Evolutionary conservation across 2,797 vertebrate genomes (phyloP), one percentile per base, ranked within the genome.

Genomic region (Basileuterus tristriatus): DNA sequence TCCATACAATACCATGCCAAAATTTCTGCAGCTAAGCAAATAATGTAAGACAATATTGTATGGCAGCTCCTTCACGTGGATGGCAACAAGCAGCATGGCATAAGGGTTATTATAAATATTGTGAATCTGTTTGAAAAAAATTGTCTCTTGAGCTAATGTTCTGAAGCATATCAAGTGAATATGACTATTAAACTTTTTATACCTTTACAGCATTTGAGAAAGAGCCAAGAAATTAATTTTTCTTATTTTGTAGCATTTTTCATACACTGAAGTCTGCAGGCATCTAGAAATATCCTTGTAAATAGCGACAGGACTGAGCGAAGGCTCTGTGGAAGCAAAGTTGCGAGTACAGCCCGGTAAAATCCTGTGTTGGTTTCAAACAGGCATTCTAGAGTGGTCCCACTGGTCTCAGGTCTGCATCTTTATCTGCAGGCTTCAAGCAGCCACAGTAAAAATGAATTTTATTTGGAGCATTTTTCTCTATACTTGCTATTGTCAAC

Each of bases 101-200:
- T 87, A 90, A 91, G 76, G 34, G 64, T 82, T 95, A 88, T 76
- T 83, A 63, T 80, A 88, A 92, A 95, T 80, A 87, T 76, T 72
- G 23, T 83, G 39, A 95, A 94, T 86, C 43, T 34, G 8, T 86
- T 58, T 60, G 43, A 81, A 82, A 37, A 77, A 77, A 58, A 85
- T 10, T 3, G 4, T 79, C 69, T 37, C 64, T 89, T 65, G 24
- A 44, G 34, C 82, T 81, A 58, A 64, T 88, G 58, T 94, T 89
- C 63, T 75, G 80, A 92, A 90, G 27, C 20, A 55, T 34, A 83
- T 41, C 64, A 60, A 79, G 72, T 78, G 76, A 86, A 85, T 50
- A 49, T 7, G 8, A 59, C 63, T 55, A 44, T 79, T 72, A 30
- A 11, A 55, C 34, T 88, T 74, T 56, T 12, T 30, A 83, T 89